A percentile compares a stretch with the other conserved stretches of the same genome.
Conservation (phyloP, 2,113 vertebrate genomes). For the Fulica atra region DNA sequence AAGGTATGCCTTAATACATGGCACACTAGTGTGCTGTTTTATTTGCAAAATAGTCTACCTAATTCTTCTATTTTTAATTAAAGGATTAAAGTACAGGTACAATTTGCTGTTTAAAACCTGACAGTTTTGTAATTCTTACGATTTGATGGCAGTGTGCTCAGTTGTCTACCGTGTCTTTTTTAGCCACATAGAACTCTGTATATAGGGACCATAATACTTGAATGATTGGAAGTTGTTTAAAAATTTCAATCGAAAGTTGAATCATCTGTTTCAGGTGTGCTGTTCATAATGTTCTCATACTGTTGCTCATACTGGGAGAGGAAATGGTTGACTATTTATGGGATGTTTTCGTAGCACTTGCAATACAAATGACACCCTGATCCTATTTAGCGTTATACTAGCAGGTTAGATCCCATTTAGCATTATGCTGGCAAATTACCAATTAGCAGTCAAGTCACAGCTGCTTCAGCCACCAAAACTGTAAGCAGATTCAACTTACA, state of each 20-base stretch:
- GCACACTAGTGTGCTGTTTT: conserved; percentile 75
- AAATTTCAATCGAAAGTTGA: conserved; percentile 37
- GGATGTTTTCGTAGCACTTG: conserved; percentile 34
- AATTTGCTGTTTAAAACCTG: conserved; percentile 74
- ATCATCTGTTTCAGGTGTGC: conserved; percentile 49
- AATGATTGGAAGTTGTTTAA: conserved; percentile 57
- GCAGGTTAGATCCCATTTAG: conserved; percentile 36
- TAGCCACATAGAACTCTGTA: conserved; percentile 53
- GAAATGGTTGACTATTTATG: conserved; percentile 69
- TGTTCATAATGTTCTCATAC: conserved; percentile 43
- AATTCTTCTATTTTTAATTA: conserved; percentile 82
- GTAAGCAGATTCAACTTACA: conserved; percentile 68
- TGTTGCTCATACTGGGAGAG: conserved; percentile 54
- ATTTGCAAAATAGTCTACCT: conserved; percentile 76
- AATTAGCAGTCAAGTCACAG: conserved; percentile 47
- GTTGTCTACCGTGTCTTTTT: conserved; percentile 72
- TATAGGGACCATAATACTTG: conserved; percentile 77
- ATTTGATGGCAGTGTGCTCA: conserved; percentile 71
- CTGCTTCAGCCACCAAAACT: conserved; percentile 51
- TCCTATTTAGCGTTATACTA: conserved; percentile 19
- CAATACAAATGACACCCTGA: not conserved
- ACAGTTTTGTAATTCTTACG: conserved; percentile 75
- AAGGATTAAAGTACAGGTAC: conserved; percentile 76
- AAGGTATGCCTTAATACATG: conserved; percentile 71
- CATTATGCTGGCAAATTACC: conserved; percentile 41